Evolutionary conservation across 2,888 invertebrate species (phyloP).

Genomic region (Altica lythri): DNA sequence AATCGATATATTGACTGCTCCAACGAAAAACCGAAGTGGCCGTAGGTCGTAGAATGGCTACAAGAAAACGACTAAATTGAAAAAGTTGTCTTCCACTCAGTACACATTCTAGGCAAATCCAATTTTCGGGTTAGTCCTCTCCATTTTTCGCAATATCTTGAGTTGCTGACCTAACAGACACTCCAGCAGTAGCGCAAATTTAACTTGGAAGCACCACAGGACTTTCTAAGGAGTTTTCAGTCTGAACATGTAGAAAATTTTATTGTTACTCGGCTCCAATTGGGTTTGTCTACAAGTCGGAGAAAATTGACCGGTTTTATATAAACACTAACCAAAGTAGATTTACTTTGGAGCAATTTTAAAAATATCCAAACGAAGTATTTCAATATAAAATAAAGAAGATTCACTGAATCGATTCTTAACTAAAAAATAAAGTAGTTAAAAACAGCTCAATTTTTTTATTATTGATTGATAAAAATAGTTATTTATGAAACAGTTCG

Average conservation of each 20-base stretch:
- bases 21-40: conserved; percentile 2
- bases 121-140: conserved; percentile 14
- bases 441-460: no score
- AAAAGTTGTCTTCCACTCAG: conserved; percentile 17
- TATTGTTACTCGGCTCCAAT: no score
- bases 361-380: no score
- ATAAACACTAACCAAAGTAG: no score
- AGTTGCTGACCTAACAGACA: conserved; percentile 13
- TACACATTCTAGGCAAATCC: conserved; percentile 18
- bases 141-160: conserved; percentile 20
- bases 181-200: conserved; percentile 1
- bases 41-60: not conserved
- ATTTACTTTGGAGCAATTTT: no score
- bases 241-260: not conserved
- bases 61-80: conserved; percentile 19
- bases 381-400: no score
- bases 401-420: no score
- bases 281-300: no score
- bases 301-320: no score
- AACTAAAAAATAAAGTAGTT: no score
- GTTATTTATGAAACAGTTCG: no score
- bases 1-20: conserved; percentile 11
- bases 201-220: not conserved
- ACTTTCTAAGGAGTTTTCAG: not conserved
- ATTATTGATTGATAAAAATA: no score